Evolutionary conservation across 2,888 invertebrate genomes (phyloP), one percentile per base, ranked within the genome.

Genomic region (Drosophila paramelanica): DNA sequence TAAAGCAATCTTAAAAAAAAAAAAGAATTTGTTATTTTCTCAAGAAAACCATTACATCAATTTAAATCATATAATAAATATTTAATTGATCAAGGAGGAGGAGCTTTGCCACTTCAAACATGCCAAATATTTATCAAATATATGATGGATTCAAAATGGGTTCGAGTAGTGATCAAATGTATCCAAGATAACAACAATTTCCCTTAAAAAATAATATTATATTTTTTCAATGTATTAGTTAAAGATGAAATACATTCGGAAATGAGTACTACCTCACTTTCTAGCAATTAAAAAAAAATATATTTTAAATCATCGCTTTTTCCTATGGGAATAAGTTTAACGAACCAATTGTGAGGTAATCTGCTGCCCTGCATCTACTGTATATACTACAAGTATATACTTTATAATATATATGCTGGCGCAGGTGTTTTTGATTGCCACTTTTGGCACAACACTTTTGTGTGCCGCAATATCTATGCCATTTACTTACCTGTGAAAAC

Each of bases 381-480:
- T 33, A 45, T 38, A 45, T 53, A 14, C 17, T 10, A 36, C 27
- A 27, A 20, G 38, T 7, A 31, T 38, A 20, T 11, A n/a, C 13
- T 17, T 11, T 33, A 31, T 7, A n/a, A 14, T 8, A 11, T 14
- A 20, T 43, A 1, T n/a, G 42, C 7, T n/a, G 14, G 17, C n/a
- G n/a, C 66, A 71, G 60, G 25, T 76, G 65, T 65, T 73, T 52
- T 47, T 7, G 45, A 47, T 38, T 56, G 52, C 46, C 51, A 55
- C 41, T 38, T 69, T 67, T 46, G 66, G 45, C 53, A 49, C n/a
- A 52, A 67, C 14, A 58, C 25, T 49, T 66, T 43, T 53, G 4
- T 27, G 13, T 23, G 45, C 17, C 17, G 17, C 31, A 13, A 43
- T n/a, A 50, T n/a, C 39, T 27, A 7, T 8, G 20, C 5, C 14